Conservation (phyloP, 2,888 invertebrate species). For the Empis livida region DNA sequence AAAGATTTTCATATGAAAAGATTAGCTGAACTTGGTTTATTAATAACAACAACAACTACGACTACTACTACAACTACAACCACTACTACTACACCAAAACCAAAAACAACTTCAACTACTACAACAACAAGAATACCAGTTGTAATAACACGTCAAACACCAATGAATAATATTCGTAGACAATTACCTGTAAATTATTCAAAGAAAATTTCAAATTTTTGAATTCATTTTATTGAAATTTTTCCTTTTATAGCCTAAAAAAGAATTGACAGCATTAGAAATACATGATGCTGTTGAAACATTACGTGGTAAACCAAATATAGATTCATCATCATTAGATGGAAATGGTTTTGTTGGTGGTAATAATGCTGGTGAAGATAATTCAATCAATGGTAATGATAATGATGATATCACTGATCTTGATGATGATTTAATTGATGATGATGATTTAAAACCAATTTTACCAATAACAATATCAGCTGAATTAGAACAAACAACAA, state of each 20-base stretch:
- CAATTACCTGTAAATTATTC: background rate
- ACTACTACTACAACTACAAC: slow-evolving; percentile 40
- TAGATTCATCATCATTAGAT: background rate
- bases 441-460: background rate
- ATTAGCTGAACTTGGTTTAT: slow-evolving; percentile 38
- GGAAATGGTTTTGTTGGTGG: background rate
- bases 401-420: background rate
- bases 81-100: slow-evolving; percentile 35
- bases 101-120: slow-evolving; percentile 17
- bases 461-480: slow-evolving; percentile 9
- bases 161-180: background rate
- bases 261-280: no score
- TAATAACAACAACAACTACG: slow-evolving; percentile 37
- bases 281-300: background rate
- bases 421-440: background rate
- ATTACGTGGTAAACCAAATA: background rate
- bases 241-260: no score
- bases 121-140: slow-evolving; percentile 25
- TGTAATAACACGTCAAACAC: background rate
- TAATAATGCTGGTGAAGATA: background rate
- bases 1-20: slow-evolving; percentile 67
- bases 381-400: background rate
- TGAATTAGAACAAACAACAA: slow-evolving; percentile 12
- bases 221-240: no score
- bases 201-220: no score